Evolutionary conservation across 2,888 invertebrate genomes (phyloP), one percentile per base, ranked within the genome.

Genomic region (Embidobia sp.): DNA sequence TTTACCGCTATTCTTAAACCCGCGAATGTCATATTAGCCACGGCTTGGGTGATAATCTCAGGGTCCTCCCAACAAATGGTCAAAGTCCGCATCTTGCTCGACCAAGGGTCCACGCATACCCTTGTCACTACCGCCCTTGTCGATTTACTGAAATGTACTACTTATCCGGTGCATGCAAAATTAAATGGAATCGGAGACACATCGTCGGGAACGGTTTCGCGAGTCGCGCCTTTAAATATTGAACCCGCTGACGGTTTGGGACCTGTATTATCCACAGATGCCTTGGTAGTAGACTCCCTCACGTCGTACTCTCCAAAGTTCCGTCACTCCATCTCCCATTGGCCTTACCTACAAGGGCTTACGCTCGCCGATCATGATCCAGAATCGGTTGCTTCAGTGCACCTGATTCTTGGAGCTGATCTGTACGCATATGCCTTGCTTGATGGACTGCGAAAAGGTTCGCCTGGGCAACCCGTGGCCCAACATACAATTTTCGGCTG

Each of bases 331-430:
- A 8, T 29, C 1, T 4, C 3, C 15, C 29, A 55, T 7, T 74
- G 66, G 74, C 40, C 55, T 7, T 57, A 74, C 8, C 15, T 74
- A 7, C 22, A 37, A 4, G 49, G 46, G 18, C 15, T 74, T 5
- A 7, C 18, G 3, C 26, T 74, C 15, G 49, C 74, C 0, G 67
- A 74, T 31, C 4, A 1, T 1, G 55, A 53, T 22, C 27, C 33
- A 7, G 2, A 11, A 0, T 18, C 10, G 5, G 1, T 4, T 1
- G 22, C 42, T 2, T 40, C 40, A 0, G 46, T 66, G 8, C 53
- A 66, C 4, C 0, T 66, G 51, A 33, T 64, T 2, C 51, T 64
- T 13, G 64, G 64, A 1, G 49, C 64, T 0, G 64, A 64, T 16
- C 22, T 64, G 2, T 51, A 51, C 13, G 64, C 6, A 6, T 18